Base-by-base conservation (phyloP, 2,113 vertebrate species). In the Anser cygnoides region DNA sequence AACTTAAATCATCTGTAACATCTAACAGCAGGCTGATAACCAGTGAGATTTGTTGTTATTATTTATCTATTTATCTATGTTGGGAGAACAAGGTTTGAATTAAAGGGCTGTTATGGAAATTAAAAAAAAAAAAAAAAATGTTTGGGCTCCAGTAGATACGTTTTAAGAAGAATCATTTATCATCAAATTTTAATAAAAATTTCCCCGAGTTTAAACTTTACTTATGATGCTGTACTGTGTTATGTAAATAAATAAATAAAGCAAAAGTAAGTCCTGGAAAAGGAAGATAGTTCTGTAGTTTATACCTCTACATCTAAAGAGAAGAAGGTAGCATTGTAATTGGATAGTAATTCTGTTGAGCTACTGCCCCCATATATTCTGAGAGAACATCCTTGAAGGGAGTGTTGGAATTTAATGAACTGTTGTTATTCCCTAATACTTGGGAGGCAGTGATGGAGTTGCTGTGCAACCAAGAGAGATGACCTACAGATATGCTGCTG, bases 131-230 rank as follows among this genome's bases (percentile, higher is more conserved):
- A 31, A 65, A 12, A 41, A 29, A 20, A 15, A 22, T 62, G 31
- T 52, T 77, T 8, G 2, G 37, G 10, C 44, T 62, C 12, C 50
- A 74, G 18, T 33, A 35, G 33, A 66, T 88, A 9, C 26, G 7
- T 89, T 91, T 94, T 63, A 93, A 90, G 66, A 84, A 37, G 6
- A 79, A 43, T 57, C 8, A 23, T 71, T 63, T 77, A 33, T 43
- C 3, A 3, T 73, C 68, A 46, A 46, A 49, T 49, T 92, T 85
- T 74, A 89, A 87, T 91, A 78, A 88, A 77, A 96, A 33, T 67
- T 88, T 89, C 71, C 93, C 13, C 78, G 29, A 87, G 75, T 91
- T 95, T 92, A 76, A 95, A 90, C 84, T 94, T 84, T 87, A 31
- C 67, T 95, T 75, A 61, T 78, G 59, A 71, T 89, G 26, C 72